These are phyloP conservation scores for Rotaria magnacalcarata DNA, from an alignment of 2,888 invertebrate species.

Conservation along the genomic window DNA sequence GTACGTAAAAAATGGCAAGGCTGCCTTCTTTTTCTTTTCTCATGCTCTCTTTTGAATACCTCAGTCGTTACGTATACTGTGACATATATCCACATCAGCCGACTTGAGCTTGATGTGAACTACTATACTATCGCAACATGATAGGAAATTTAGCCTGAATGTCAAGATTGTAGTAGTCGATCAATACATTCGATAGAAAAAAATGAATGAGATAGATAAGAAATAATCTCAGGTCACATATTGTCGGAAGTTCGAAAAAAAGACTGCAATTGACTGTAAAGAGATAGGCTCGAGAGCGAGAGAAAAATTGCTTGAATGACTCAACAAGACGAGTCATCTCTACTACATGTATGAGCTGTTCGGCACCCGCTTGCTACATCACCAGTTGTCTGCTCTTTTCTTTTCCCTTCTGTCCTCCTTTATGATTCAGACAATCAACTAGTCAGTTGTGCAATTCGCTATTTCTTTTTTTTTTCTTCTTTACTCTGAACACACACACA, in stretches of 20 bases:
- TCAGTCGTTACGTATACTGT: background rate
- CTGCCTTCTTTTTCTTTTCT: background rate
- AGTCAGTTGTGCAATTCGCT: background rate
- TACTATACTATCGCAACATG: background rate
- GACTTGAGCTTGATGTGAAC: background rate
- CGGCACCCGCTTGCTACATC: background rate
- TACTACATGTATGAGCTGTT: background rate
- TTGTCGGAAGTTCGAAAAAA: background rate
- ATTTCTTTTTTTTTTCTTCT: background rate
- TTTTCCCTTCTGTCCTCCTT: background rate
- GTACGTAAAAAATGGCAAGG: background rate
- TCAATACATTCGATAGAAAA: background rate
- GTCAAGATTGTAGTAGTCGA: background rate
- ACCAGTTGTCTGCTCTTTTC: background rate
- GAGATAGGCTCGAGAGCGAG: background rate
- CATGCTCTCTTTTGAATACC: background rate
- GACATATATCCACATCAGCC: background rate
- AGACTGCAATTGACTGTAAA: background rate
- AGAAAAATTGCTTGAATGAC: background rate
- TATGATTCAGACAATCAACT: background rate
- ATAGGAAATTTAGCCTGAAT: background rate
- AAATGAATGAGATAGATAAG: background rate
- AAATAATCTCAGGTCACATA: conserved; percentile 9
- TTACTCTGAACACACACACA: background rate
- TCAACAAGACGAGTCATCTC: background rate